Conservation (phyloP, 1,140 invertebrate genomes). For the Penaeus vannamei region DNA sequence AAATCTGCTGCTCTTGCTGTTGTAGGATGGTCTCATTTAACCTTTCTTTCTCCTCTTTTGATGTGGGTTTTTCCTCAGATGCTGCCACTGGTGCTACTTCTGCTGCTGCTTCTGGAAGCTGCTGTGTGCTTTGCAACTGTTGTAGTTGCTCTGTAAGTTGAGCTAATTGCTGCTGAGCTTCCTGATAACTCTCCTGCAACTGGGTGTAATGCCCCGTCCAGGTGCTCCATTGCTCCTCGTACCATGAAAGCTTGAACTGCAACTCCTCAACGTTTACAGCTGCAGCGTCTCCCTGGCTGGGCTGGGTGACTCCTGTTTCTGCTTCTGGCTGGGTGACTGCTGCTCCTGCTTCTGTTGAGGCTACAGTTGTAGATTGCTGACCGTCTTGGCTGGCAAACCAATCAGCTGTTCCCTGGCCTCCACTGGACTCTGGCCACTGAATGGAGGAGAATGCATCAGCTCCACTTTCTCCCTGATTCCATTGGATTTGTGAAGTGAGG, state of each 20-base stretch:
- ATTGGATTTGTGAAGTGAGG: not conserved
- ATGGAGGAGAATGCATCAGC: not conserved
- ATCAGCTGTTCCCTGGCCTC: too few relatives aligned
- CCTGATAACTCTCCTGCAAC: slow-evolving; percentile 53
- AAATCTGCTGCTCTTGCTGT: slow-evolving; percentile 8
- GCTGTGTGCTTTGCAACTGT: not conserved
- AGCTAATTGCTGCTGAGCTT: slow-evolving; percentile 54
- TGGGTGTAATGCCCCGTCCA: slow-evolving; percentile 64
- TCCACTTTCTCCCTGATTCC: not conserved
- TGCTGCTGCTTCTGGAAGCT: not conserved
- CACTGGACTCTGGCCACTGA: not conserved
- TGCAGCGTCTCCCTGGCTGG: not conserved
- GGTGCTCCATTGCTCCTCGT: slow-evolving; percentile 65
- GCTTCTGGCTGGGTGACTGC: not conserved
- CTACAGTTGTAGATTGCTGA: not conserved
- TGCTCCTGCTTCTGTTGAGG: not conserved
- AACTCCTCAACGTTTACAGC: slow-evolving; percentile 54
- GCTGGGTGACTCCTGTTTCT: not conserved
- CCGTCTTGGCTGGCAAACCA: too few relatives aligned
- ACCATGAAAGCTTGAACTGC: slow-evolving; percentile 67
- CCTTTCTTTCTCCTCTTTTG: slow-evolving; percentile 16
- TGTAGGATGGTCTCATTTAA: not conserved
- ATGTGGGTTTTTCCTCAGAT: not conserved
- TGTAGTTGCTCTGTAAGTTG: slow-evolving; percentile 43
- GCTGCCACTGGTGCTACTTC: not conserved